Evolutionary conservation across 2,113 vertebrate genomes (phyloP).

Genomic region (Epinephelus cyanopodus): DNA sequence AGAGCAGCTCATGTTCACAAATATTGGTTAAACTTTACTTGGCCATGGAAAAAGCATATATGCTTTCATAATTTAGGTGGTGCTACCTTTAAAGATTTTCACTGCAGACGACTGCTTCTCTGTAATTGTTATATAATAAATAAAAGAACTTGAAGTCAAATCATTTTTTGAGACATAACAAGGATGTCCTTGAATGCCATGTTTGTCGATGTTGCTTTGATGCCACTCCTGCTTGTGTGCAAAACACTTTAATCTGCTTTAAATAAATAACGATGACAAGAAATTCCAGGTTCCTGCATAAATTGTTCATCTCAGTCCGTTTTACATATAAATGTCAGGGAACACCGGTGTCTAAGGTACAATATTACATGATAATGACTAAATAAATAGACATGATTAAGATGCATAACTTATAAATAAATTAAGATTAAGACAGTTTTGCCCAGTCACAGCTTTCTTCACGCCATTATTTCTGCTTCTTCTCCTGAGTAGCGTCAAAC

Average conservation of each 20-base stretch:
- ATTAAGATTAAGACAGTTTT: slow-evolving; percentile 28
- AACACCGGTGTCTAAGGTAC: background rate
- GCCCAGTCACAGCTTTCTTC: slow-evolving; percentile 18
- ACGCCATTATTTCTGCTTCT: slow-evolving; percentile 88
- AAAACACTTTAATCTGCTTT: background rate
- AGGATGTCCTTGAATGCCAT: background rate
- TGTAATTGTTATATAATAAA: too few species aligned
- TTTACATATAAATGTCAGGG: background rate
- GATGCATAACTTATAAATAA: slow-evolving; percentile 16
- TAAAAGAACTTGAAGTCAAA: background rate
- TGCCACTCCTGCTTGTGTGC: background rate
- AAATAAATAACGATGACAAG: background rate
- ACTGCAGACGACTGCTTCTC: too few species aligned
- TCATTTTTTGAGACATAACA: background rate
- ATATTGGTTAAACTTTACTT: too few species aligned
- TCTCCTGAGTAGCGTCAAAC: slow-evolving; percentile 97
- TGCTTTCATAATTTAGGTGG: too few species aligned
- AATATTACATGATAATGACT: slow-evolving; percentile 1
- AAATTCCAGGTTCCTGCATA: background rate
- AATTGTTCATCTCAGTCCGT: background rate
- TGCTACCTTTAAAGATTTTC: too few species aligned
- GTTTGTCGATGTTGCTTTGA: background rate
- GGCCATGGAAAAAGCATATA: too few species aligned
- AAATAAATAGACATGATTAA: slow-evolving; percentile 18
- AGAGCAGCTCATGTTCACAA: too few species aligned